These are phyloP conservation scores for Oreochromis grahami DNA, from an alignment of 2,797 vertebrate genomes.

Conservation along the genomic window DNA sequence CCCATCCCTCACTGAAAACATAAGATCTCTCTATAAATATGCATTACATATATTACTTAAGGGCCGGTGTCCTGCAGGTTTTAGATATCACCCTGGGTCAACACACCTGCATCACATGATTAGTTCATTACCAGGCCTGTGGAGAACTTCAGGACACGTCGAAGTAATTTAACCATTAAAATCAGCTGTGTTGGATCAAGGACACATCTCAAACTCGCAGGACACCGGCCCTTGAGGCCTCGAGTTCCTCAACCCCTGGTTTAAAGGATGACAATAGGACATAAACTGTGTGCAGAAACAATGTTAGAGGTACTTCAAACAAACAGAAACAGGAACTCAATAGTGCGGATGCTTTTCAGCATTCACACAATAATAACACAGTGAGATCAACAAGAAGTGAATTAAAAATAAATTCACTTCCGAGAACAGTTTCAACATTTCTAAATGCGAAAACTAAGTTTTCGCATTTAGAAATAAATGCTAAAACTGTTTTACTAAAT, in stretches of 20 bases:
- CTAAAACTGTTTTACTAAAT: neutral
- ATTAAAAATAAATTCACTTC: neutral
- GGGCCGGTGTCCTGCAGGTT: neutral
- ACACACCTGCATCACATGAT: neutral
- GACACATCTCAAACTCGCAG: neutral
- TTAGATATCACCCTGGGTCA: neutral
- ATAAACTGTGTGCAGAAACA: neutral
- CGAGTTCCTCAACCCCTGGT: neutral
- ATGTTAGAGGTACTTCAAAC: neutral
- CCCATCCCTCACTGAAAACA: neutral
- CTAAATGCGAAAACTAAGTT: neutral
- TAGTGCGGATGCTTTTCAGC: too few species aligned
- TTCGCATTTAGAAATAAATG: neutral
- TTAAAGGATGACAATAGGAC: neutral
- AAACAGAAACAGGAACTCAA: too few species aligned
- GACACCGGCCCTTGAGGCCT: neutral
- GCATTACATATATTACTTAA: neutral
- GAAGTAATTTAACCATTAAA: neutral
- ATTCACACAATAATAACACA: too few species aligned
- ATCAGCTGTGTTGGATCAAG: neutral
- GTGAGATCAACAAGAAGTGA: neutral
- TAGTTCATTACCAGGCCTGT: neutral
- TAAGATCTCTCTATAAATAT: neutral
- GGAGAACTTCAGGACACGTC: neutral
- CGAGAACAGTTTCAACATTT: too few species aligned